Percentiles rank a stretch among this genome's conserved stretches.
Conservation (phyloP, 2,888 invertebrate genomes). For the Amorpha juglandis region DNA sequence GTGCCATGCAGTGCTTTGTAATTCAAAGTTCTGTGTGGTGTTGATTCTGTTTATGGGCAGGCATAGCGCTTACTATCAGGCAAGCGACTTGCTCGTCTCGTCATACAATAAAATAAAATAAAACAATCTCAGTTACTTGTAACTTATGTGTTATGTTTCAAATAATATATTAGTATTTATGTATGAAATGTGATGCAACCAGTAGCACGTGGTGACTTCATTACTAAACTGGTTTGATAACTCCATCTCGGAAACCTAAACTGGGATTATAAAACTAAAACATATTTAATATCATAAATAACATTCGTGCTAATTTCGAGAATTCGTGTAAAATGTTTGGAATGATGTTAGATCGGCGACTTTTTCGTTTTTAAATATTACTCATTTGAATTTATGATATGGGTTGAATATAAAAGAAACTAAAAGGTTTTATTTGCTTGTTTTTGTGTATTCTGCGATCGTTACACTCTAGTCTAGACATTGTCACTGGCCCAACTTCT, state of each 20-base stretch:
- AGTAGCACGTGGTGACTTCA: conserved; percentile 2
- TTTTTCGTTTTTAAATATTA: not conserved
- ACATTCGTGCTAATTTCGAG: not conserved
- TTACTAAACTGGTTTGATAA: not conserved
- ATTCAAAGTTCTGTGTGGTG: too few relatives aligned
- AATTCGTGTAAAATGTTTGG: not conserved
- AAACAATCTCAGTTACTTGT: too few relatives aligned
- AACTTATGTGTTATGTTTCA: too few relatives aligned
- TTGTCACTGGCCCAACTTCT: too few relatives aligned
- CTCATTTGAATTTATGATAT: not conserved
- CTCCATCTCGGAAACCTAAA: not conserved
- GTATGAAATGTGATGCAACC: not conserved
- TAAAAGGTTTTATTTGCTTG: too few relatives aligned
- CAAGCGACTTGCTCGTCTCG: too few relatives aligned
- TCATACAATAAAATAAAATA: too few relatives aligned
- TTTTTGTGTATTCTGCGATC: too few relatives aligned
- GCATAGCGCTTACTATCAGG: too few relatives aligned
- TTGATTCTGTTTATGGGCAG: too few relatives aligned
- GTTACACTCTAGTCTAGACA: too few relatives aligned
- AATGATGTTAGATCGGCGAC: not conserved
- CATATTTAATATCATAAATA: conserved; percentile 5
- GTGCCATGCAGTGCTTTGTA: too few relatives aligned
- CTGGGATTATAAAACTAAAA: not conserved
- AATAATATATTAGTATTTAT: not conserved
- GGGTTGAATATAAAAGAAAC: not conserved